A percentile compares a stretch with the other conserved stretches of the same genome.
These are phyloP conservation scores for Oophaga sylvatica DNA, from an alignment of 2,797 vertebrate genomes.

Conservation along the genomic window DNA sequence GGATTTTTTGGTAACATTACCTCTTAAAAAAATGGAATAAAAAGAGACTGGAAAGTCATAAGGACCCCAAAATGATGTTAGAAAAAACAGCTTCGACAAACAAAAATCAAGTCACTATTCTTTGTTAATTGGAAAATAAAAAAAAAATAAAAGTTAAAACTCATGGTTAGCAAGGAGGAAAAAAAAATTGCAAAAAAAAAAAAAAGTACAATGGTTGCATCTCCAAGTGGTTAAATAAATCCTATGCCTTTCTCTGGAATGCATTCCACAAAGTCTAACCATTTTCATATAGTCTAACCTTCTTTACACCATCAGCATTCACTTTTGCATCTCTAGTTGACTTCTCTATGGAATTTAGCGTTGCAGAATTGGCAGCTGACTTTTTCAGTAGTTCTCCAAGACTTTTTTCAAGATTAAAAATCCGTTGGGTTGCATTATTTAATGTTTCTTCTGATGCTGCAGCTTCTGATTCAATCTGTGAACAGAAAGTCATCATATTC, in stretches of 20 bases:
- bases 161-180: too few species aligned
- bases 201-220: too few species aligned
- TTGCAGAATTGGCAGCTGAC: constrained; percentile 74
- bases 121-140: too few species aligned
- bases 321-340: constrained; percentile 74
- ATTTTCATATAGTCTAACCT: constrained; percentile 72
- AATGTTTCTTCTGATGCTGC: constrained; percentile 85
- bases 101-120: too few species aligned
- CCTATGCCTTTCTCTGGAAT: neutral
- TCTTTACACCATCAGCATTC: constrained; percentile 80
- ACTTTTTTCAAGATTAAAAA: constrained; percentile 82
- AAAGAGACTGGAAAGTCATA: too few species aligned
- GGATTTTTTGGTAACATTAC: too few species aligned
- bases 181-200: too few species aligned
- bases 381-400: constrained; percentile 83
- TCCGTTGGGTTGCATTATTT: constrained; percentile 83
- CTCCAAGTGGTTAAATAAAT: too few species aligned
- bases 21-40: too few species aligned
- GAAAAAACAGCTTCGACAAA: too few species aligned
- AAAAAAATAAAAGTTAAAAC: too few species aligned
- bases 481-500: neutral
- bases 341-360: constrained; percentile 75
- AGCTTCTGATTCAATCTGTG: constrained; percentile 89
- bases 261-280: neutral
- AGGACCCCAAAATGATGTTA: too few species aligned